Conservation (phyloP, 2,113 vertebrate genomes). For the Barnardius zonarius region DNA sequence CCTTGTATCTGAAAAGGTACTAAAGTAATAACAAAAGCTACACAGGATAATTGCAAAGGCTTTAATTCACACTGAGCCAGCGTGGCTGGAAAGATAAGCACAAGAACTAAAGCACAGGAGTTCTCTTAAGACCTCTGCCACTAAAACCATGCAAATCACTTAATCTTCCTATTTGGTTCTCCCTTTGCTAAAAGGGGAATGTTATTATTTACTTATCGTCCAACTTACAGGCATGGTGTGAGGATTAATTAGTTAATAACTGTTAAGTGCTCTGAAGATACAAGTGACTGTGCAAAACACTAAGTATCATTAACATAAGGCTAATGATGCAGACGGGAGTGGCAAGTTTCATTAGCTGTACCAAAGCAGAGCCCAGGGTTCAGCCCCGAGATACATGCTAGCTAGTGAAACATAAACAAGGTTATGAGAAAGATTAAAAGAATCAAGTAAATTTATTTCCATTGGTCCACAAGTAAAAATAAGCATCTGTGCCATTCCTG, state of each 20-base stretch:
- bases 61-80: neutral
- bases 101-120: neutral
- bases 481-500: neutral
- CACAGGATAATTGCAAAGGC: neutral
- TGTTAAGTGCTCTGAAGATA: conserved; percentile 37
- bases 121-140: conserved; percentile 10
- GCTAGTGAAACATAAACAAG: conserved; percentile 30
- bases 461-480: neutral
- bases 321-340: conserved; percentile 29
- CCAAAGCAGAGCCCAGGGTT: conserved; percentile 20
- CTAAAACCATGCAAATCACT: conserved; percentile 33
- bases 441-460: neutral
- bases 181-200: conserved; percentile 26
- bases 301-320: conserved; percentile 39
- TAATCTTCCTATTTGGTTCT: conserved; percentile 44
- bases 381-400: neutral
- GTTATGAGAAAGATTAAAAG: neutral
- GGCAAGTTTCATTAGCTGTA: neutral
- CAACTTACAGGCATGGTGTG: conserved; percentile 25
- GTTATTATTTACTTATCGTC: conserved; percentile 45
- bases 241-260: conserved; percentile 65
- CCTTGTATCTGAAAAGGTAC: neutral
- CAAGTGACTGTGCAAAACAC: conserved; percentile 24
- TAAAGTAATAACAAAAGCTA: neutral
- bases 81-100: neutral